Base-by-base conservation (phyloP, 2,888 invertebrate genomes). In the Drosophila paucipuncta region DNA sequence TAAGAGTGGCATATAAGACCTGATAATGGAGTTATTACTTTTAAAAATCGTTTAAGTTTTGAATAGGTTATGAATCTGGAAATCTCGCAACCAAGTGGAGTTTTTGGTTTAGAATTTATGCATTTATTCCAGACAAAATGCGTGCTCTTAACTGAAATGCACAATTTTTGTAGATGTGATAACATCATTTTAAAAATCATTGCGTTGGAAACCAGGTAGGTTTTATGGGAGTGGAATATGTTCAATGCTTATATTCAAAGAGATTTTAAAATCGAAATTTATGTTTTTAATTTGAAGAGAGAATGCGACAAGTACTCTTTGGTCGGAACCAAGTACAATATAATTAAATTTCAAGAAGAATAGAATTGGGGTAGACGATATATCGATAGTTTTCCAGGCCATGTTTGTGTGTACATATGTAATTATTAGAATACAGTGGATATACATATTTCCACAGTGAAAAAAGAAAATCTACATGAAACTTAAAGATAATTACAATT, bases 371-470 rank as follows among this genome's bases (percentile, higher is more conserved):
- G 37, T 54, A 33, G 5, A 18, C 74, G 70, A 78, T 75, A 41
- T 71, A 71, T 78, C 78, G 78, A 78, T 78, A 78, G 49, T 31
- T 61, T 69, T 63, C 61, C 50, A 74, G 43, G 61, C 54, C 53
- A 59, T 75, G 73, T 73, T 57, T 68, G 73, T 73, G 67, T 67
- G 79, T 78, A 69, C 55, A 66, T 78, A 75, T 78, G 71, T 71
- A 75, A 67, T 78, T 78, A 75, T 71, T 71, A 78, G 79, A 78
- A 64, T 78, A 71, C 79, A 67, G 61, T 71, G 61, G 79, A 78
- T 78, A 78, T 78, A 78, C 78, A 78, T 78, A 78, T 78, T 78
- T 78, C 71, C 59, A 75, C 70, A 70, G 78, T 71, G 75, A 71
- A 71, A 78, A 78, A 78, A 77, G 65, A 54, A 75, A 75, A 71